These are phyloP conservation scores for Propithecus coquereli DNA, from an alignment of 2,113 vertebrate genomes.

Conservation along the genomic window DNA sequence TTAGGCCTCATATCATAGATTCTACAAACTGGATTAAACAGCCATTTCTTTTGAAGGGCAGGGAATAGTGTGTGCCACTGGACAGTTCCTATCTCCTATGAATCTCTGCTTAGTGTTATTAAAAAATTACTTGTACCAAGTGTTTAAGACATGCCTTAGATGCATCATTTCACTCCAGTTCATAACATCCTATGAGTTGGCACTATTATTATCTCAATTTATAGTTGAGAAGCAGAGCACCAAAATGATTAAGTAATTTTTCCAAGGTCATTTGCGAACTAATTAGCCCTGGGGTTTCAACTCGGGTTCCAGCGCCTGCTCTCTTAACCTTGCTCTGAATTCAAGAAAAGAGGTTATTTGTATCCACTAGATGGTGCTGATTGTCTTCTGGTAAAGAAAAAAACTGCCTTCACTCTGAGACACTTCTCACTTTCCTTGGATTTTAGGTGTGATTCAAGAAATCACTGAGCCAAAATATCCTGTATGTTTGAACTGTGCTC, in stretches of 20 bases:
- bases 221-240: neutral
- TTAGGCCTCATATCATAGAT: neutral
- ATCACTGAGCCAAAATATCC: neutral
- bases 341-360: neutral
- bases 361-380: constrained; percentile 72
- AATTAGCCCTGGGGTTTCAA: neutral
- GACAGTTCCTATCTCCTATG: neutral
- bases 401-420: neutral
- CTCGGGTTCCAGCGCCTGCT: neutral
- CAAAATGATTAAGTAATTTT: neutral
- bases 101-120: neutral
- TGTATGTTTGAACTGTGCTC: constrained; percentile 18
- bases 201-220: neutral
- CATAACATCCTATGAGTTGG: neutral
- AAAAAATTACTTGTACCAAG: neutral
- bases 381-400: constrained; percentile 21
- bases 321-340: neutral
- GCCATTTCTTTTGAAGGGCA: neutral
- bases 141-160: neutral
- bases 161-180: neutral
- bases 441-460: constrained; percentile 31
- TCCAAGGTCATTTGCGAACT: neutral
- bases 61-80: neutral
- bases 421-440: neutral
- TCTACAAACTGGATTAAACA: neutral